These are phyloP conservation scores for Crepidodera aurea DNA, from an alignment of 2,888 invertebrate genomes.

Conservation along the genomic window DNA sequence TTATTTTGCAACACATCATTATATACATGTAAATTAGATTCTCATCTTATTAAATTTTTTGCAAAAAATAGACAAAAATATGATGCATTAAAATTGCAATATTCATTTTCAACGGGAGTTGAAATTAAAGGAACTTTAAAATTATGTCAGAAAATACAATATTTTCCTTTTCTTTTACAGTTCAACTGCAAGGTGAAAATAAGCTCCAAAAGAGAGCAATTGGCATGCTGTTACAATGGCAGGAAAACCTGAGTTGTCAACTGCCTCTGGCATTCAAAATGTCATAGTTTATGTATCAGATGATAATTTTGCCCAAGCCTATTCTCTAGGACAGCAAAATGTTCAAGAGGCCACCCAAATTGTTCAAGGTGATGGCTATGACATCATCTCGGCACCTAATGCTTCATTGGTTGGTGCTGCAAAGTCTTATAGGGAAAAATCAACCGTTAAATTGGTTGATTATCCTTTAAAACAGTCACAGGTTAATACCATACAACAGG, in stretches of 20 bases:
- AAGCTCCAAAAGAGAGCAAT: slow-evolving; percentile 67
- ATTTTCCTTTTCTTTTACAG: slow-evolving; percentile 50
- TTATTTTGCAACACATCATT: too few species aligned
- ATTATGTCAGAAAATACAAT: not conserved
- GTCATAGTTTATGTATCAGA: slow-evolving; percentile 68
- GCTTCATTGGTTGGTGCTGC: slow-evolving; percentile 13
- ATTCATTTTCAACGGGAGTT: too few species aligned
- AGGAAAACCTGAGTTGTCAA: slow-evolving; percentile 79
- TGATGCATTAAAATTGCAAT: too few species aligned
- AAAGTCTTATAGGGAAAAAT: slow-evolving; percentile 26
- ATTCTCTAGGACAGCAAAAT: slow-evolving; percentile 64
- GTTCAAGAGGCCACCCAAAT: slow-evolving; percentile 46
- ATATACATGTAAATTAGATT: too few species aligned
- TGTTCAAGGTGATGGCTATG: slow-evolving; percentile 35
- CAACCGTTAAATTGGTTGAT: slow-evolving; percentile 18
- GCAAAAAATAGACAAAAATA: too few species aligned
- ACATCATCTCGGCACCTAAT: slow-evolving; percentile 12
- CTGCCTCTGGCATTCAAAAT: slow-evolving; percentile 64
- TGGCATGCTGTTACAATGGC: slow-evolving; percentile 80
- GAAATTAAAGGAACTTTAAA: too few species aligned
- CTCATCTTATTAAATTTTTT: too few species aligned
- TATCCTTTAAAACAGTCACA: slow-evolving; percentile 15
- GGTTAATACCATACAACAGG: slow-evolving; percentile 24
- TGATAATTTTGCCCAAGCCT: slow-evolving; percentile 65
- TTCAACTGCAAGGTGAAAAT: slow-evolving; percentile 57